Evolutionary conservation across 2,888 invertebrate species (phyloP), one percentile per base, ranked within the genome.

Genomic region (Noctua fimbriata): DNA sequence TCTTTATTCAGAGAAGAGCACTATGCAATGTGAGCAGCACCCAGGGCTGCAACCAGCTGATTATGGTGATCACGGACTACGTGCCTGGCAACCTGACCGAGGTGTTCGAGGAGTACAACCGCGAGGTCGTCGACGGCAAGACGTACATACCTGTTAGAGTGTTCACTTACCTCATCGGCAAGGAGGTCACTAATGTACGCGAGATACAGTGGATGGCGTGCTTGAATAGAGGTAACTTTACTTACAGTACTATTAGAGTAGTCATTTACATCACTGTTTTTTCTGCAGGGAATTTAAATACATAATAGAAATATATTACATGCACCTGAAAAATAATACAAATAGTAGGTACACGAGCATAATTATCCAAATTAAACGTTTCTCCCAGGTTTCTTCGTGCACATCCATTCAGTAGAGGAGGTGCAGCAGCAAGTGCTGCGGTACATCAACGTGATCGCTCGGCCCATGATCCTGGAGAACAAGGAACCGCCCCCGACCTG

Each of bases 1-100:
- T 72, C 1, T 73, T 49, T 52, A 52, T 86, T 70, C 89, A 96
- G 96, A 92, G 92, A 89, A 90, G 96, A 74, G 85, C 79, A 28
- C 83, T 92, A 12, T 97, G 97, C 87, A 93, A 94, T 79, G 94
- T 96, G 41, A 94, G 93, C 70, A 94, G 93, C 79, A 92, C 90
- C 10, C 97, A 97, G 78, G 97, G 98, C 55, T 99, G 99, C 93
- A 99, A 99, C 95, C 99, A 99, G 94, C 98, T 99, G 49, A 99
- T 99, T 83, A 99, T 99, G 99, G 96, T 99, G 79, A 98, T 99
- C 85, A 99, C 99, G 0, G 99, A 99, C 94, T 99, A 99, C 69
- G 98, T 99, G 6, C 98, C 99, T 0, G 98, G 98, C 72, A 99
- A 98, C 93, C 97, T 98, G 86, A 98, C 98, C 24, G 98, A 99